Conservation (phyloP, 2,888 invertebrate species). For the Merodon equestris region DNA sequence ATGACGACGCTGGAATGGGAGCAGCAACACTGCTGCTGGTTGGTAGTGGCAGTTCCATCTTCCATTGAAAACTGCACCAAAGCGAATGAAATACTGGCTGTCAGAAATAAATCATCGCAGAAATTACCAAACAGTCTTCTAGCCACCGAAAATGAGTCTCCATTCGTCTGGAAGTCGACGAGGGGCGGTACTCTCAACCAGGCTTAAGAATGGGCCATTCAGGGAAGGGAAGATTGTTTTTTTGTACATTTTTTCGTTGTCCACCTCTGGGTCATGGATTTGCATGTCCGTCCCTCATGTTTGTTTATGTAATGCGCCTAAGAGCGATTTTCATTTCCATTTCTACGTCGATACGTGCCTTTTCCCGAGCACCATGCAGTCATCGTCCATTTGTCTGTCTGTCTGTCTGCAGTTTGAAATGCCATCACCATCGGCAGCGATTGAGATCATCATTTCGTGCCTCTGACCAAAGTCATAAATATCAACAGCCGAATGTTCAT, state of each 20-base stretch:
- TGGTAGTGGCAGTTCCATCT: constrained; percentile 56
- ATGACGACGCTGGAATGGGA: no score
- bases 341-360: constrained; percentile 35
- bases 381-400: constrained; percentile 3
- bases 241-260: constrained; percentile 32
- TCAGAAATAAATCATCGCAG: constrained; percentile 67
- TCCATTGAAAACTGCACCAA: constrained; percentile 66
- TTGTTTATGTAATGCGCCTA: constrained; percentile 40
- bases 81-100: constrained; percentile 67
- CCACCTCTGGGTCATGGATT: no score
- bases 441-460: constrained; percentile 63
- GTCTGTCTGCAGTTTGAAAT: constrained; percentile 13
- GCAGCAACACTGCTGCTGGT: no score
- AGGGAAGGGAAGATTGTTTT: constrained; percentile 48
- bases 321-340: constrained; percentile 32
- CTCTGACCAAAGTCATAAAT: constrained; percentile 45
- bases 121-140: constrained; percentile 68
- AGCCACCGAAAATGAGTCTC: constrained; percentile 63
- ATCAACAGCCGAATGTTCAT: constrained; percentile 23
- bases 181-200: neutral
- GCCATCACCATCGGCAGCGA: constrained; percentile 31
- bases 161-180: neutral
- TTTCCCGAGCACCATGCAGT: constrained; percentile 8
- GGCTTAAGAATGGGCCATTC: neutral
- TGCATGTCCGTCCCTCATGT: constrained; percentile 36